Percentiles rank a stretch among this genome's conserved stretches.
These are phyloP conservation scores for Callipepla californica DNA, from an alignment of 2,113 vertebrate genomes.

Conservation along the genomic window DNA sequence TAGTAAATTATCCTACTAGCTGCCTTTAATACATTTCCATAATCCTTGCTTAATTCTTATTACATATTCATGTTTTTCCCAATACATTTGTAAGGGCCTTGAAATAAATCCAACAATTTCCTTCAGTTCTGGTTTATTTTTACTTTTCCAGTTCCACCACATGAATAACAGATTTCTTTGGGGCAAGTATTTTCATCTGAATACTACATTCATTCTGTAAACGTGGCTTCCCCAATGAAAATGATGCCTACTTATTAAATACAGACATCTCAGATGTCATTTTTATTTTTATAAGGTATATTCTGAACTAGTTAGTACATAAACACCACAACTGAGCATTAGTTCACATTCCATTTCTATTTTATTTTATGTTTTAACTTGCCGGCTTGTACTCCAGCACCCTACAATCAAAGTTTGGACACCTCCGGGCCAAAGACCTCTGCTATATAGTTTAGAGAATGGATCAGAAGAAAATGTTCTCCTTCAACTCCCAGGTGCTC, in stretches of 20 bases:
- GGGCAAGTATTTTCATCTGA: not conserved
- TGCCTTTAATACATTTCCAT: not conserved
- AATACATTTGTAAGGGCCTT: not conserved
- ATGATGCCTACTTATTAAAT: not conserved
- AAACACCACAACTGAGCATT: not conserved
- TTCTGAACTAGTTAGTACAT: not conserved
- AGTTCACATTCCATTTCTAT: not conserved
- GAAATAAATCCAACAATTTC: not conserved
- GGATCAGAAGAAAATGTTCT: not conserved
- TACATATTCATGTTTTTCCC: not conserved
- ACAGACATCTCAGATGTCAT: rapidly evolving
- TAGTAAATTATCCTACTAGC: conserved; percentile 16
- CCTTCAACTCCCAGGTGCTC: not conserved
- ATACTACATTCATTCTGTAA: not conserved
- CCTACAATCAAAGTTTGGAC: not conserved
- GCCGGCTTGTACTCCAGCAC: not conserved
- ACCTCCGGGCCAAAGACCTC: not conserved
- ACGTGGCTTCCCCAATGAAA: not conserved
- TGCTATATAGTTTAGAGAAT: not conserved
- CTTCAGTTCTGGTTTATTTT: not conserved
- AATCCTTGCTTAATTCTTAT: not conserved
- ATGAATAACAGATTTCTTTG: not conserved
- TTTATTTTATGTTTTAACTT: not conserved
- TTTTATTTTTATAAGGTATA: not conserved
- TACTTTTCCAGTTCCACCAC: not conserved